Evolutionary conservation across 2,113 vertebrate species (phyloP).

Genomic region (Kryptolebias marmoratus): DNA sequence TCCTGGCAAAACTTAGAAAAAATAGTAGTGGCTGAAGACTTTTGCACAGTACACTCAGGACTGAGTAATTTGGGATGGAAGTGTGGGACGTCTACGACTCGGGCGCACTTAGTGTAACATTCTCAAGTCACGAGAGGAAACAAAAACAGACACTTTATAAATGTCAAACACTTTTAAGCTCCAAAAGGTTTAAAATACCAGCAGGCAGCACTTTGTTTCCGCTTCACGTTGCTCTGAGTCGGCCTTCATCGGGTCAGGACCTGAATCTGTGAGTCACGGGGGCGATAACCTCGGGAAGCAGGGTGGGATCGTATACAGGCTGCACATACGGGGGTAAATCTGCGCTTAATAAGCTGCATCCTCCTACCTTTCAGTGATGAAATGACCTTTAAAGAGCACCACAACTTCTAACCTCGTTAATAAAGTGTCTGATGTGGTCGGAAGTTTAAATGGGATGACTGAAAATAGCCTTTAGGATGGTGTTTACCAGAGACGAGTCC

Average conservation of each 20-base stretch:
- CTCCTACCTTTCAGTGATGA: not conserved
- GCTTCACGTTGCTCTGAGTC: not conserved
- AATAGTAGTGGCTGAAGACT: too few species aligned
- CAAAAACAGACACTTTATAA: not conserved
- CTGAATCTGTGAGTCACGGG: not conserved
- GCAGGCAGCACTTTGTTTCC: not conserved
- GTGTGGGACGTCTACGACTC: not conserved
- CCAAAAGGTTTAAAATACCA: not conserved
- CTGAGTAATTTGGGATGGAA: not conserved
- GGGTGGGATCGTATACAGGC: not conserved
- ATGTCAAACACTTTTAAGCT: not conserved
- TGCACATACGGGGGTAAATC: too few species aligned
- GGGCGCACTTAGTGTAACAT: not conserved
- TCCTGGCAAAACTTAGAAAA: too few species aligned
- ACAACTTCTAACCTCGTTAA: not conserved
- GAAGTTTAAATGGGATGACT: not conserved
- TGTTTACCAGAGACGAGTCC: not conserved
- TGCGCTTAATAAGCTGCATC: not conserved
- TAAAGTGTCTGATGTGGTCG: not conserved
- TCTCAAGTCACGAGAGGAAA: not conserved
- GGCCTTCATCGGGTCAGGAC: not conserved
- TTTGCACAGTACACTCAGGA: not conserved
- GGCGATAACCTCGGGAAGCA: not conserved
- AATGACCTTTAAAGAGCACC: constrained; percentile 4
- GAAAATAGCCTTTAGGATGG: not conserved